These are phyloP conservation scores for Mobula birostris DNA, from an alignment of 2,113 vertebrate genomes.

Conservation along the genomic window DNA sequence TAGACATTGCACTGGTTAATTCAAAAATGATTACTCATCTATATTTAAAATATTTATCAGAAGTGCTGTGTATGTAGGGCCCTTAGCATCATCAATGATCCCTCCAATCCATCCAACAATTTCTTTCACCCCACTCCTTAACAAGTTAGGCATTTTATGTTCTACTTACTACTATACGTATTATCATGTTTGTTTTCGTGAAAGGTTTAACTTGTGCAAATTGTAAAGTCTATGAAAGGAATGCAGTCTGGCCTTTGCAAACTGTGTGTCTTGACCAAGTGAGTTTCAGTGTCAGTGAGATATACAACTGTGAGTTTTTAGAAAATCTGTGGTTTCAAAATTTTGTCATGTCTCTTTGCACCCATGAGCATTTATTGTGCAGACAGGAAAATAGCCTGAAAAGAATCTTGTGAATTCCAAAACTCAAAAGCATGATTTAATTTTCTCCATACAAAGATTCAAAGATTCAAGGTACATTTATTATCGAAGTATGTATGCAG, in stretches of 20 bases:
- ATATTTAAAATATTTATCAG: too few species aligned
- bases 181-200: neutral
- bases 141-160: neutral
- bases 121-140: too few species aligned
- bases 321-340: neutral
- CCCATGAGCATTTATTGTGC: neutral
- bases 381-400: neutral
- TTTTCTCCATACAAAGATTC: neutral
- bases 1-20: too few species aligned
- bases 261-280: neutral
- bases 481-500: too few species aligned
- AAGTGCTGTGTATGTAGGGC: too few species aligned
- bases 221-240: neutral
- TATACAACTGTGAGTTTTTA: neutral
- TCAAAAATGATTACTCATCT: neutral
- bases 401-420: neutral
- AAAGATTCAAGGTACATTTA: too few species aligned
- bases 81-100: too few species aligned
- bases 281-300: neutral
- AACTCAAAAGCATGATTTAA: neutral
- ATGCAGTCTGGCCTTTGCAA: neutral
- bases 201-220: neutral
- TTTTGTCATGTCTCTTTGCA: neutral
- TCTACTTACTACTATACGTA: neutral
- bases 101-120: too few species aligned